phyloP scores from a whole-genome alignment of 1,140 invertebrate species.

The Drosophila bipectinata region DNA sequence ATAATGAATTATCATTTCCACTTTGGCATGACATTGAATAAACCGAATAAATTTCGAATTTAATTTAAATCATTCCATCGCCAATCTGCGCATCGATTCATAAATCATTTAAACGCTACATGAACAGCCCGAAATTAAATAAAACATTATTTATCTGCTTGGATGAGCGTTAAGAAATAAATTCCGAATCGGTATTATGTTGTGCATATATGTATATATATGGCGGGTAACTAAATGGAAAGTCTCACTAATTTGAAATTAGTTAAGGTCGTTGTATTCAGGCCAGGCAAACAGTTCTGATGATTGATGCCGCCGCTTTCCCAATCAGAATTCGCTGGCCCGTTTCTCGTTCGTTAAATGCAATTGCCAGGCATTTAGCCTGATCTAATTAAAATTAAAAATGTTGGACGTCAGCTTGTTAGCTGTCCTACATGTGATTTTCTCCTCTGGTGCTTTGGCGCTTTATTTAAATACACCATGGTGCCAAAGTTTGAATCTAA shows the following conservation, averaged over 20 bases:
- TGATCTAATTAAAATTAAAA: constrained; percentile 38
- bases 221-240: neutral
- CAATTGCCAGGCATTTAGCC: constrained; percentile 8
- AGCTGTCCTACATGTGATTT: neutral
- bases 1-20: constrained; percentile 38
- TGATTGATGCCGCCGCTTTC: constrained; percentile 16
- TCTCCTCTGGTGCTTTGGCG: neutral
- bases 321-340: constrained; percentile 14
- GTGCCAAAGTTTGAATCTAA: neutral
- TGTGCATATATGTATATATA: neutral
- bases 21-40: constrained; percentile 30
- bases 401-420: constrained; percentile 18
- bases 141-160: constrained; percentile 32
- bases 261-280: neutral
- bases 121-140: constrained; percentile 26
- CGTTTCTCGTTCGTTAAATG: neutral
- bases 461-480: constrained; percentile 6
- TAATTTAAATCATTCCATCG: constrained; percentile 37
- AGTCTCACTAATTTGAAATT: neutral
- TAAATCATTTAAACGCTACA: constrained; percentile 36
- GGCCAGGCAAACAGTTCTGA: constrained; percentile 2
- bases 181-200: neutral
- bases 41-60: constrained; percentile 42
- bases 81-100: constrained; percentile 42
- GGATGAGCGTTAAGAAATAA: constrained; percentile 22